Percentiles rank a stretch among this genome's conserved stretches.
Evolutionary conservation across 2,888 invertebrate genomes (phyloP).

Genomic region (Neria commutata): DNA sequence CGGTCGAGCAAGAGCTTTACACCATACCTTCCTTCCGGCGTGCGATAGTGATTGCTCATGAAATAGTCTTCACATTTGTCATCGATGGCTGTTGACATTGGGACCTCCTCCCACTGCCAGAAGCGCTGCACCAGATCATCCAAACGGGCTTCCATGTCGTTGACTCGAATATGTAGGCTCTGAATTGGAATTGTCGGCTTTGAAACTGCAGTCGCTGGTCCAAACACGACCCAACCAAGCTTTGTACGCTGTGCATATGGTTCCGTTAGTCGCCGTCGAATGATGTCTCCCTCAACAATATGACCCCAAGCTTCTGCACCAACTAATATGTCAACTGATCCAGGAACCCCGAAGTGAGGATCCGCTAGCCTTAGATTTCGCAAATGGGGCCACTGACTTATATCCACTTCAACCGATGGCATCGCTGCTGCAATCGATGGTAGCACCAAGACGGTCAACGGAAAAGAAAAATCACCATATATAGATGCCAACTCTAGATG

Average conservation of each 20-base stretch:
- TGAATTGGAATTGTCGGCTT: not conserved
- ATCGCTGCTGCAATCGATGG: not conserved
- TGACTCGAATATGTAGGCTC: not conserved
- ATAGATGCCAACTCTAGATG: slow-evolving; percentile 6
- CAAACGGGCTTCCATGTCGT: slow-evolving; percentile 4
- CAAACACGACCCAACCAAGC: slow-evolving; percentile 24
- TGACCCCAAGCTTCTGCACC: slow-evolving; percentile 16
- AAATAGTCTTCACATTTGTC: slow-evolving; percentile 15
- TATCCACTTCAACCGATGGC: not conserved
- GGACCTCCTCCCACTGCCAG: slow-evolving; percentile 21
- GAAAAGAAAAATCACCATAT: slow-evolving; percentile 2
- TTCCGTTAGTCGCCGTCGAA: slow-evolving; percentile 7
- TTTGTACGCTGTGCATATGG: slow-evolving; percentile 18
- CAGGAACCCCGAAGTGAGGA: slow-evolving; percentile 28
- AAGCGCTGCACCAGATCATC: slow-evolving; percentile 22
- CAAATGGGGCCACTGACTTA: not conserved
- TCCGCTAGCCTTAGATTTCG: not conserved
- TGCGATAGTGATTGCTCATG: slow-evolving; percentile 9
- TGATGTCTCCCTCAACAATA: slow-evolving; percentile 11
- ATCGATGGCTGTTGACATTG: too few species aligned
- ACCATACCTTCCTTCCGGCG: slow-evolving; percentile 13
- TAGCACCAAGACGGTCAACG: not conserved
- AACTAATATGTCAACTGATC: slow-evolving; percentile 23
- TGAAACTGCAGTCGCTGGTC: slow-evolving; percentile 13
- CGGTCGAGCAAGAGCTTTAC: slow-evolving; percentile 17